These are phyloP conservation scores for Andrena cerasifolii DNA, from an alignment of 1,140 invertebrate genomes.

Conservation along the genomic window DNA sequence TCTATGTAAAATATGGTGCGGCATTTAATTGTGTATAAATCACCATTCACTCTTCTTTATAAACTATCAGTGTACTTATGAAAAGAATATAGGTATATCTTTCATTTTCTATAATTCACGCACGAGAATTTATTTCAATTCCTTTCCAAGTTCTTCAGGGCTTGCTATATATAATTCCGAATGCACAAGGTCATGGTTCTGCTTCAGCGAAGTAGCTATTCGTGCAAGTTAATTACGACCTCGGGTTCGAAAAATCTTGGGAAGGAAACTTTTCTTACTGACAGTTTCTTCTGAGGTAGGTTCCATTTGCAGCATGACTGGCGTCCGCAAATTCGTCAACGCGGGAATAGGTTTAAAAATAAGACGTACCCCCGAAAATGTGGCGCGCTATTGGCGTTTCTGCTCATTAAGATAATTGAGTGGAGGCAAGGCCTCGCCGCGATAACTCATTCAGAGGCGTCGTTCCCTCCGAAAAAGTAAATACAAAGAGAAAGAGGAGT, in stretches of 20 bases:
- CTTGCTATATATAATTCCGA: too few relatives aligned
- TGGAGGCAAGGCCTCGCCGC: slow-evolving; percentile 40
- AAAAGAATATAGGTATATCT: too few relatives aligned
- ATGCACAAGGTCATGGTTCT: too few relatives aligned
- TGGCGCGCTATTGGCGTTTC: slow-evolving; percentile 59
- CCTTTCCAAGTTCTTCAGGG: too few relatives aligned
- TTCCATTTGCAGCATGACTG: slow-evolving; percentile 7
- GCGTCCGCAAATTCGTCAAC: slow-evolving; percentile 67
- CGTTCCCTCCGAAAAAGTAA: slow-evolving; percentile 54
- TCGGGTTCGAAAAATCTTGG: not conserved
- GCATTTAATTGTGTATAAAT: too few relatives aligned
- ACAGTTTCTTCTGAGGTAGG: not conserved
- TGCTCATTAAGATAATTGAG: slow-evolving; percentile 70
- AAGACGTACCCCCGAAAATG: slow-evolving; percentile 52
- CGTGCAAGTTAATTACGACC: too few relatives aligned
- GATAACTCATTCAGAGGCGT: slow-evolving; percentile 64
- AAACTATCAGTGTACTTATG: too few relatives aligned
- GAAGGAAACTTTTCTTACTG: not conserved
- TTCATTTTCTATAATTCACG: too few relatives aligned
- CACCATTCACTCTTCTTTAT: too few relatives aligned
- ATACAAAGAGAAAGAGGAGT: slow-evolving; percentile 43
- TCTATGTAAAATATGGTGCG: too few relatives aligned
- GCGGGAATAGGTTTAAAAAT: slow-evolving; percentile 63
- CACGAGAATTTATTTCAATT: too few relatives aligned
- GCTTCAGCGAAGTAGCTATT: too few relatives aligned